Evolutionary conservation across 2,113 vertebrate genomes (phyloP).

Genomic region (Pedionomus torquatus): DNA sequence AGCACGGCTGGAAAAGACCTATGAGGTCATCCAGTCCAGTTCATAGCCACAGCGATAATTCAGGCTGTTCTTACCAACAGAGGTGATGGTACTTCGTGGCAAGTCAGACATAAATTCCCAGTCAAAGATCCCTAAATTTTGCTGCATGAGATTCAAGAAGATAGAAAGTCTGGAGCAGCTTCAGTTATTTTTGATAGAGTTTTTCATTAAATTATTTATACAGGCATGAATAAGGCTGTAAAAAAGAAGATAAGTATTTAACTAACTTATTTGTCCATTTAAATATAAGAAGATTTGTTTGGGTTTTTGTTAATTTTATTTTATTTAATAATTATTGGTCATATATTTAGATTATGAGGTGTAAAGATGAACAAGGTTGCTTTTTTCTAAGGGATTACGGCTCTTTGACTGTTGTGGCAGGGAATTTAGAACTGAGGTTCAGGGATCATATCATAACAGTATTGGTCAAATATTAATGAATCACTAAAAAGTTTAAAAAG

Average conservation of each 20-base stretch:
- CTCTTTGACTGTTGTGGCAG: not conserved
- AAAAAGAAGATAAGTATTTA: not conserved
- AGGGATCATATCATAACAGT: not conserved
- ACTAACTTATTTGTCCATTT: not conserved
- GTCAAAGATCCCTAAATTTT: constrained; percentile 41
- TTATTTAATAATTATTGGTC: not conserved
- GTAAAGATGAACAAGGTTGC: not conserved
- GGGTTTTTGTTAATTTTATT: not conserved
- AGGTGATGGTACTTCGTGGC: not conserved
- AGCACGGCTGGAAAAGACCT: constrained; percentile 4
- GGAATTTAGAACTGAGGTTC: not conserved
- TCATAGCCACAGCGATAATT: not conserved
- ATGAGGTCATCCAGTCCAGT: constrained; percentile 21
- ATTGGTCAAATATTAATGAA: not conserved
- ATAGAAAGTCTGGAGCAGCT: not conserved
- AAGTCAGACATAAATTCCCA: constrained; percentile 13
- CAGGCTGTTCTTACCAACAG: constrained; percentile 4
- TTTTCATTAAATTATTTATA: not conserved
- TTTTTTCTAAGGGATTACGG: not conserved
- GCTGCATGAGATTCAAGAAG: not conserved
- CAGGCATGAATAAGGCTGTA: not conserved
- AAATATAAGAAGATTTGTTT: not conserved
- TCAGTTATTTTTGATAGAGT: not conserved
- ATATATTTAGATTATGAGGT: not conserved
- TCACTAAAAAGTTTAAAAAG: not conserved